Conservation (phyloP, 2,888 invertebrate genomes). For the Corbicula japonica region DNA sequence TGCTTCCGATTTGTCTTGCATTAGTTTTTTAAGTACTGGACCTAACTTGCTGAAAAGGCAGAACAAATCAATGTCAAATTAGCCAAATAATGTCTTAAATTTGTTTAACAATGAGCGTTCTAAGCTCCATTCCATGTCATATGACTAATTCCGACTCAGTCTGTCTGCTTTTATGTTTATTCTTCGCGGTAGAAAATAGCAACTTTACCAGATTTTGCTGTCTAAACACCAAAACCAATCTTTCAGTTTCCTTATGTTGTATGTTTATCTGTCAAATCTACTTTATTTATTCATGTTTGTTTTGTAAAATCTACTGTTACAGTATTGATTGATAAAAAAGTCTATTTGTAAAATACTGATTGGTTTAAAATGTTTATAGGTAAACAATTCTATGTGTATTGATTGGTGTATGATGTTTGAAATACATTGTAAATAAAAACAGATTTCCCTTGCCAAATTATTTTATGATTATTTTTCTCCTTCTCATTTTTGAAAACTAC, state of each 20-base stretch:
- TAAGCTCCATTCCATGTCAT: conserved; percentile 39
- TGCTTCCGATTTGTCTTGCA: not conserved
- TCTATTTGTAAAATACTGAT: too few relatives aligned
- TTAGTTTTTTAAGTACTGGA: conserved; percentile 51
- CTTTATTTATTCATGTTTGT: too few relatives aligned
- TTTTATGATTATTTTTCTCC: conserved; percentile 16
- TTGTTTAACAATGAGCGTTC: conserved; percentile 10
- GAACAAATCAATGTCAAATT: conserved; percentile 51
- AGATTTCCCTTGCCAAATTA: conserved; percentile 17
- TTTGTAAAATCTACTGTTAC: too few relatives aligned
- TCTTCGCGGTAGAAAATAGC: conserved; percentile 30
- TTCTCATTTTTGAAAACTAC: conserved; percentile 51
- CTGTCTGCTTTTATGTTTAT: conserved; percentile 34
- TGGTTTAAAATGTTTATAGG: too few relatives aligned
- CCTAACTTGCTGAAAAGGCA: conserved; percentile 60
- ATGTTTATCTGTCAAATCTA: too few relatives aligned
- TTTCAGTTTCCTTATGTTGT: too few relatives aligned
- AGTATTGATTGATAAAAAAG: too few relatives aligned
- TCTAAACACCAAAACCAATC: conserved; percentile 32
- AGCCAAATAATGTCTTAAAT: not conserved
- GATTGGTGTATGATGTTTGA: too few relatives aligned
- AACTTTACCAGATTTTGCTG: conserved; percentile 41
- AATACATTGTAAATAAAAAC: too few relatives aligned
- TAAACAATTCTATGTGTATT: too few relatives aligned
- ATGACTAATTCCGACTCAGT: conserved; percentile 15